These are phyloP conservation scores for Contarinia nasturtii DNA, from an alignment of 1,140 invertebrate species.

Conservation along the genomic window DNA sequence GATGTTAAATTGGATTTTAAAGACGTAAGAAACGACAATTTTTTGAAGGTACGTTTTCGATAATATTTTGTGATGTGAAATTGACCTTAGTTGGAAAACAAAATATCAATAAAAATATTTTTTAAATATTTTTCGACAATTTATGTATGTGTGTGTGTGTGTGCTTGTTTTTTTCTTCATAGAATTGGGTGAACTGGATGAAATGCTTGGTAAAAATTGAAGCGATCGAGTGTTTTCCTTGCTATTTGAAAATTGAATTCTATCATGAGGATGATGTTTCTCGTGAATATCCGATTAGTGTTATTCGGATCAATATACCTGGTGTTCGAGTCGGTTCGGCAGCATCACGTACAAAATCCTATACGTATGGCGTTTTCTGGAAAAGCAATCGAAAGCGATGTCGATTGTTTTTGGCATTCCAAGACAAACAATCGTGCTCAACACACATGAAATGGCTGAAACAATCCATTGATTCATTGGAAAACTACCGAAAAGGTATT, in stretches of 20 bases:
- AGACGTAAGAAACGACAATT: too few species aligned
- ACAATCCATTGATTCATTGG: conserved; percentile 22
- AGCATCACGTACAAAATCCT: conserved; percentile 18
- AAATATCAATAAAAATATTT: too few species aligned
- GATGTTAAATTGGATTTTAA: too few species aligned
- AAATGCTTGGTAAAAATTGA: conserved; percentile 21
- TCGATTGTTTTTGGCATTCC: conserved; percentile 19
- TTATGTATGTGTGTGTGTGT: too few species aligned
- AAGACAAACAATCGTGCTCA: conserved; percentile 14
- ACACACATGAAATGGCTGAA: conserved; percentile 23
- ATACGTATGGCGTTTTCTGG: conserved; percentile 21
- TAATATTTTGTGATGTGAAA: too few species aligned
- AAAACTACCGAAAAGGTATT: conserved; percentile 14
- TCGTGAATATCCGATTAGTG: conserved; percentile 5
- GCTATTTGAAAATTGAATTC: conserved; percentile 18
- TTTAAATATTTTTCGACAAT: too few species aligned
- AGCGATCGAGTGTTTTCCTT: conserved; percentile 22
- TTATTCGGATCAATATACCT: conserved; percentile 19
- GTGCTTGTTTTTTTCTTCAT: background rate
- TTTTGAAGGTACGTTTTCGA: too few species aligned
- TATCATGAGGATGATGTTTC: conserved; percentile 5
- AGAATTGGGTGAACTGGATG: conserved; percentile 11
- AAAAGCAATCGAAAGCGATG: conserved; percentile 21
- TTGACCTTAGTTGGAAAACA: too few species aligned
- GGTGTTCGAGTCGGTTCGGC: conserved; percentile 16